These are phyloP conservation scores for Bufo gargarizans DNA, from an alignment of 2,113 vertebrate genomes.

Conservation along the genomic window DNA sequence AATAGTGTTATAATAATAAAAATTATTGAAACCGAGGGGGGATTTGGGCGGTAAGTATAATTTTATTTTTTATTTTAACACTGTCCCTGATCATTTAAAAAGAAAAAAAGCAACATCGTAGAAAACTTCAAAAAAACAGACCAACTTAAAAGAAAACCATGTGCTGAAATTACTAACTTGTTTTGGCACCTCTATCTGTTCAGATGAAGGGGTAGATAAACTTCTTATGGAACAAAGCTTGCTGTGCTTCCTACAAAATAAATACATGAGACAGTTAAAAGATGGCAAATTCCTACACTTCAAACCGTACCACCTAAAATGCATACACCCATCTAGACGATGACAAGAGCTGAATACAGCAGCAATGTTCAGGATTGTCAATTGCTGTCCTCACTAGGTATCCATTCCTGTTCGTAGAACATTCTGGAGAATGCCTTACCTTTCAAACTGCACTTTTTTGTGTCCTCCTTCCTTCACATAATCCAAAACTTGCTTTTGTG, in stretches of 20 bases:
- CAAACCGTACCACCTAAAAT: too few species aligned
- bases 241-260: slow-evolving; percentile 90
- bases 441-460: slow-evolving; percentile 96
- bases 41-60: too few species aligned
- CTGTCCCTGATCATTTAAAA: too few species aligned
- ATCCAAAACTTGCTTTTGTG: slow-evolving; percentile 98
- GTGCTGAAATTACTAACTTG: slow-evolving; percentile 79
- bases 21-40: too few species aligned
- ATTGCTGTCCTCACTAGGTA: slow-evolving; percentile 26
- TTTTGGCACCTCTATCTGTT: slow-evolving; percentile 87
- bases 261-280: background rate
- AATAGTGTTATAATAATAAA: too few species aligned
- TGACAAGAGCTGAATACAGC: background rate
- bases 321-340: too few species aligned
- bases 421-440: slow-evolving; percentile 75
- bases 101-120: too few species aligned
- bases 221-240: slow-evolving; percentile 87
- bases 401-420: background rate
- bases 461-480: slow-evolving; percentile 94
- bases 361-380: slow-evolving; percentile 43
- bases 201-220: slow-evolving; percentile 80
- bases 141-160: background rate
- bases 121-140: background rate
- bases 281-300: background rate
- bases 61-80: too few species aligned